phyloP scores from a whole-genome alignment of 1,140 invertebrate species.

The Galleria mellonella region DNA sequence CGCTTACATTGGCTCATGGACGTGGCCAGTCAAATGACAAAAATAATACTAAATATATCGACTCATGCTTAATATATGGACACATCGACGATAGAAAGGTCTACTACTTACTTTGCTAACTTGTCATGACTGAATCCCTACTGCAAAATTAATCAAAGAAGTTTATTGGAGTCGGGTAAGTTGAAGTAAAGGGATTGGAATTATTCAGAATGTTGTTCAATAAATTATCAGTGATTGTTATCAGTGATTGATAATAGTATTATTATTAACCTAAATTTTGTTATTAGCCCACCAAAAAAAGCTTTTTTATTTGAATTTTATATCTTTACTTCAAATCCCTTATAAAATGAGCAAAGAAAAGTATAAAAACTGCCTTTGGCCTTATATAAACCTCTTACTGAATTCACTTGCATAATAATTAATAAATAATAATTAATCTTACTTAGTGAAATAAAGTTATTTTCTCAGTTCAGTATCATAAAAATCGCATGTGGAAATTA shows the following conservation, averaged over 20 bases:
- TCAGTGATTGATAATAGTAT: conserved; percentile 13
- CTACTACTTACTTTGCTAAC: conserved; percentile 21
- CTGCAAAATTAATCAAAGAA: conserved; percentile 42
- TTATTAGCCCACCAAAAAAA: background rate
- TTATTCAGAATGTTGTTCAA: conserved; percentile 29
- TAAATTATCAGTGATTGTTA: conserved; percentile 17
- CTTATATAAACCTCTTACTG: too few species aligned
- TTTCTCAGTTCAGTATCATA: too few species aligned
- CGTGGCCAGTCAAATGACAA: too few species aligned
- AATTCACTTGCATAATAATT: too few species aligned
- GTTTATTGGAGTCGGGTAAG: conserved; percentile 31
- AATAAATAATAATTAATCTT: too few species aligned
- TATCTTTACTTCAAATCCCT: too few species aligned
- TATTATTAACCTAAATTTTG: background rate
- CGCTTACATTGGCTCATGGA: too few species aligned
- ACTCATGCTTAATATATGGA: conserved; percentile 1
- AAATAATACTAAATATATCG: background rate
- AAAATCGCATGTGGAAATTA: too few species aligned
- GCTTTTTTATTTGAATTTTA: background rate
- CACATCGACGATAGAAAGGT: background rate
- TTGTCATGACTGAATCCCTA: conserved; percentile 35
- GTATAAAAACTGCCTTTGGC: too few species aligned
- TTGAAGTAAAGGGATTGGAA: conserved; percentile 30
- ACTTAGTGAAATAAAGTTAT: too few species aligned
- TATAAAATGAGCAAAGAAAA: too few species aligned